Evolutionary conservation across 2,797 vertebrate species (phyloP), one percentile per base, ranked within the genome.

Genomic region (Mus minutoides): DNA sequence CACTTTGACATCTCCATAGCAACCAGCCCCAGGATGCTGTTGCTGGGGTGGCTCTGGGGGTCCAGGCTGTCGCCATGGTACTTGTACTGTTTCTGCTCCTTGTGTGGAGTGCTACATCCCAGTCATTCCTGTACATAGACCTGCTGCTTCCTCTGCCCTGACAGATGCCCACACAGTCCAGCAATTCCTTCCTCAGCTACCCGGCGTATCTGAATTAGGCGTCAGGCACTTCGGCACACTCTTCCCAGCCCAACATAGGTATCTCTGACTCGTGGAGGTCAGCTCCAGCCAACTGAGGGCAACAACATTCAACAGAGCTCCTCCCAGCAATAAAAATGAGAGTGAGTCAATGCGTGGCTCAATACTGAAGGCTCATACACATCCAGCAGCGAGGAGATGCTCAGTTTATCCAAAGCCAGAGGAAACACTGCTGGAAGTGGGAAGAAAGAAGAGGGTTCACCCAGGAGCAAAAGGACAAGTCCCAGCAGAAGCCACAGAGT

Each of bases 1-100:
- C n/a, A 54, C 37, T 21, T 13, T 76, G 73, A 54, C 92, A n/a
- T 83, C 64, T 56, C 85, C 90, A 88, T 46, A 46, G 64, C 58
- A 86, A 52, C 52, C 3, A 37, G 52, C 60, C 62, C 52, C 3
- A 1, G 12, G 69, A 80, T 76, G 37, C 54, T 69, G 77, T 40
- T 62, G 77, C 52, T 29, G 6, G 73, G 14, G 52, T 58, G 40
- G 6, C 2, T 58, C 1, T 64, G 49, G 46, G 84, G 26, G 16
- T 37, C 7, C 24, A 69, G 60, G n/a, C 21, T 34, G 67, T 46
- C 76, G 58, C 40, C 31, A 2, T 24, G 52, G 71, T 22, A 75
- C 26, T 37, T 31, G 86, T 43, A 8, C 52, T 19, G 54, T 43
- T 16, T 54, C 34, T 58, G 12, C 52, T 73, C 26, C n/a, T 34